Percentiles rank a stretch among this genome's conserved stretches.
These are phyloP conservation scores for Apamea sordens DNA, from an alignment of 2,888 invertebrate genomes.

Conservation along the genomic window DNA sequence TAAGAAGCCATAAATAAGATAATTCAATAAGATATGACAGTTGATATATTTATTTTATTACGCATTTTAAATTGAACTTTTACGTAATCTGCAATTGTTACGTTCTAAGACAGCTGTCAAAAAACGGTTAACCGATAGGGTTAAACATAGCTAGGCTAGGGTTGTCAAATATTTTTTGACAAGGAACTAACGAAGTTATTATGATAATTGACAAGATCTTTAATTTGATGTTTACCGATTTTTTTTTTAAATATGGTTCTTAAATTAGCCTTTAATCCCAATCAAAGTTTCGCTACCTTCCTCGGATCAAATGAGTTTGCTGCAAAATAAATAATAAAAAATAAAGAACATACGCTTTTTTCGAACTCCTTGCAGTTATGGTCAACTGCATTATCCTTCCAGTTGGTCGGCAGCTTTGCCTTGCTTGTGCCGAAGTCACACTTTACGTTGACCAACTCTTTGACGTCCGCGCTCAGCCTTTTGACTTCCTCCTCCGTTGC, in stretches of 20 bases:
- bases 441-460: conserved; percentile 59
- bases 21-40: too few species aligned
- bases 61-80: too few species aligned
- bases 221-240: neutral
- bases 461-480: conserved; percentile 28
- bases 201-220: neutral
- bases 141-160: neutral
- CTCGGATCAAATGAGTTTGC: neutral
- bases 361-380: conserved; percentile 65
- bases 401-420: conserved; percentile 47
- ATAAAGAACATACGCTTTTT: conserved; percentile 49
- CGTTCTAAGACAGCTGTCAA: too few species aligned
- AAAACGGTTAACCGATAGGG: too few species aligned
- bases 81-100: too few species aligned
- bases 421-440: conserved; percentile 57
- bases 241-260: neutral
- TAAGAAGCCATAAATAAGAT: too few species aligned
- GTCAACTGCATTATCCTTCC: conserved; percentile 64
- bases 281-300: neutral
- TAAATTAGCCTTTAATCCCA: neutral
- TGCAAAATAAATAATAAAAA: neutral
- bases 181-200: neutral
- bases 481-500: conserved; percentile 59
- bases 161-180: neutral
- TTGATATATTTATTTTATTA: too few species aligned